These are phyloP conservation scores for Epinephelus coioides DNA, from an alignment of 2,797 vertebrate species.

Conservation along the genomic window DNA sequence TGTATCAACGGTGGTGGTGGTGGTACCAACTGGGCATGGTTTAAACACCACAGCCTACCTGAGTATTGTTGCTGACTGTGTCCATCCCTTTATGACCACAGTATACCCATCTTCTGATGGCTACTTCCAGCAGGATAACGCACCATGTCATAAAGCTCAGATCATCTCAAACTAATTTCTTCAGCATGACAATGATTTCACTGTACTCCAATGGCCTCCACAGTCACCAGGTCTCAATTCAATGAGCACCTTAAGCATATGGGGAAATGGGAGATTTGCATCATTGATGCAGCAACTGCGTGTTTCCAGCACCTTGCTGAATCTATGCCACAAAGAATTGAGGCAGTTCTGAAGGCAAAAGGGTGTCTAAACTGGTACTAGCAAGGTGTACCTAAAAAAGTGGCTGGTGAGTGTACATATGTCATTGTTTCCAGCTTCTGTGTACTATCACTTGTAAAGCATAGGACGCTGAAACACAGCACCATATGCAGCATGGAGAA, in stretches of 20 bases:
- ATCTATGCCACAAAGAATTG: no score
- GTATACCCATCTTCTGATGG: conserved; percentile 59
- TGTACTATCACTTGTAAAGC: neutral
- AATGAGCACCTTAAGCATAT: neutral
- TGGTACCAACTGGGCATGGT: neutral
- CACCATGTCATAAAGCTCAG: conserved; percentile 11
- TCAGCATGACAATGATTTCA: conserved; percentile 22
- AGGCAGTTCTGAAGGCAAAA: no score
- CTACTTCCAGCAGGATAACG: conserved; percentile 60
- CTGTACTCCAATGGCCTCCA: conserved; percentile 27
- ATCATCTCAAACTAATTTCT: conserved; percentile 22
- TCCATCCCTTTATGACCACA: no score
- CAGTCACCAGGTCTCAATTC: conserved; percentile 57
- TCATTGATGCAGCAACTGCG: no score
- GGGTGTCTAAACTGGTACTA: no score
- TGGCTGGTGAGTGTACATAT: neutral
- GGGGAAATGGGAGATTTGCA: no score
- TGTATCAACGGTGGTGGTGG: conserved; percentile 23
- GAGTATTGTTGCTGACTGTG: no score
- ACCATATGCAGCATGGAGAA: conserved; percentile 53
- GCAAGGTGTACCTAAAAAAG: neutral
- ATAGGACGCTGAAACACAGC: conserved; percentile 2
- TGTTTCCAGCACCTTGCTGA: no score
- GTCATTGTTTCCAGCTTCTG: conserved; percentile 8
- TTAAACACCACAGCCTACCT: no score